Evolutionary conservation across 2,113 vertebrate species (phyloP), one percentile per base, ranked within the genome.

Genomic region (Neogale vison): DNA sequence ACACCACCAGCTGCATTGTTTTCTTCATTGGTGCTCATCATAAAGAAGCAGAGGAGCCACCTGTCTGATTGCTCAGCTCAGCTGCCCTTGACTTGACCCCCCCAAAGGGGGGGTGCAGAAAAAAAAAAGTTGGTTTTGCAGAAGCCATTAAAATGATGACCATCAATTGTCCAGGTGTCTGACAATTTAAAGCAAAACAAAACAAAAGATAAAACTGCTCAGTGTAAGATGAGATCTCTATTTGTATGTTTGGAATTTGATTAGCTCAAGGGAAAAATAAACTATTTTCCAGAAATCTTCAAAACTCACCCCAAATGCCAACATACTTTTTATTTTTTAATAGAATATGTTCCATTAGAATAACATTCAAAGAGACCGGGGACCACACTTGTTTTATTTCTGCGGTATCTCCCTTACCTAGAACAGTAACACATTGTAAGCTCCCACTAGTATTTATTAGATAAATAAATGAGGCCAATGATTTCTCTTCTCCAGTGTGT

Each of bases 61-160:
- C 97, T 98, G 98, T 96, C 97, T 95, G 97, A 98, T 97, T 94
- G 95, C 67, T 96, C 95, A 36, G 57, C 63, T 93, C 92, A 23
- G 36, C 12, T 23, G 79, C 67, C 72, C 88, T 84, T 42, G 36
- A 72, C 36, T 39, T 24, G 18, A 84, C 52, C 52, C 52, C 52
- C 52, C 52, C 15, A 18, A 55, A 18, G 1, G 0, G 17, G 50
- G 52, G 52, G 17, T 1, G 47, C 34, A 29, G 80, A 74, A 55
- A 34, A 14, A 55, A 34, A 14, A 21, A 74, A 50, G 20, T 6
- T 24, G 74, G 45, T n/a, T 42, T 31, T 29, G n/a, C 9, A 45
- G 81, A 94, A 88, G 80, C 45, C 72, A 74, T 47, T 7, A 34
- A 42, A 72, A 72, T 15, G n/a, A 72, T 29, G 4, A 12, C 36